phyloP scores from a whole-genome alignment of 2,113 vertebrate genomes.

The human region DNA sequence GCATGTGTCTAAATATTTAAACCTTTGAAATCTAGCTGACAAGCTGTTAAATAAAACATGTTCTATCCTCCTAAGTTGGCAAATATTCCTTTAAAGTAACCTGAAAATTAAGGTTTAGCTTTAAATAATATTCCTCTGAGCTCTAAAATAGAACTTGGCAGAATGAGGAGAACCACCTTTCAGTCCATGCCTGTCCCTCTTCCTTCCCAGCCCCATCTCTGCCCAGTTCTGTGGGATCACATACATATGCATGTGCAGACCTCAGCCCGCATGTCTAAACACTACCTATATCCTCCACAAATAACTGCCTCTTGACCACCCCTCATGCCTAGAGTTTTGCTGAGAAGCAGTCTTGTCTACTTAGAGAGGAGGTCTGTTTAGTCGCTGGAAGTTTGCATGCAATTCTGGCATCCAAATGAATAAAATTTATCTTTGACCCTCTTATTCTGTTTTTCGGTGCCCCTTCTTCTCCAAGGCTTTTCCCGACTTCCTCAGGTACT shows the following conservation, averaged over 20 bases:
- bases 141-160: background rate
- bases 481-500: background rate
- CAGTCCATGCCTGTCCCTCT: background rate
- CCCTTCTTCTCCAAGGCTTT: background rate
- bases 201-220: background rate
- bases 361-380: background rate
- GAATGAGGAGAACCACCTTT: background rate
- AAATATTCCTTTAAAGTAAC: background rate
- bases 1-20: background rate
- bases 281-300: background rate
- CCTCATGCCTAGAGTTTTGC: background rate
- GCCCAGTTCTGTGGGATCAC: background rate
- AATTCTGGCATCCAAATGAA: background rate
- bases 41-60: background rate
- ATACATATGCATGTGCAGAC: background rate
- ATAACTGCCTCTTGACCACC: background rate
- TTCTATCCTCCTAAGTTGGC: background rate
- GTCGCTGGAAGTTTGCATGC: background rate
- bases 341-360: rapidly evolving
- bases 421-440: background rate
- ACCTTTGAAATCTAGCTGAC: conserved; percentile 1
- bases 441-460: background rate
- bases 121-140: background rate
- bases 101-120: background rate
- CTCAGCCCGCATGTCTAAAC: no score